Percentiles rank a stretch among this genome's conserved stretches.
Evolutionary conservation across 2,888 invertebrate species (phyloP).

Genomic region (Choristoneura rosaceana): DNA sequence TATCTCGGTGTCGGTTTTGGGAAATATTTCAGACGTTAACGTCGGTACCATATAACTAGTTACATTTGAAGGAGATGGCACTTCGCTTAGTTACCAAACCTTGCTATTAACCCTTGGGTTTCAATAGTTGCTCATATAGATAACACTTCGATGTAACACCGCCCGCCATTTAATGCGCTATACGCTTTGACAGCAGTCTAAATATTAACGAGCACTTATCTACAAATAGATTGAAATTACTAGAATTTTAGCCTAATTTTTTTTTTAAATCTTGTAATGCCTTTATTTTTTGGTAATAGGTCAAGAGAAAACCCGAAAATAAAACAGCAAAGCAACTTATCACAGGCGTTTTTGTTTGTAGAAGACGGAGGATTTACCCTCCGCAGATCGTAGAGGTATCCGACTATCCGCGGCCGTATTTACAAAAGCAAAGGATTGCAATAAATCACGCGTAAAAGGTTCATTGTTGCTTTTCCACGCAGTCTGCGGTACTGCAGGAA

Average conservation of each 20-base stretch:
- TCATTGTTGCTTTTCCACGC: slow-evolving; percentile 65
- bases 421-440: slow-evolving; percentile 48
- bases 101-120: no score
- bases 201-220: no score
- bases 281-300: neutral
- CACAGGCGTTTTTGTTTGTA: slow-evolving; percentile 22
- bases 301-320: neutral
- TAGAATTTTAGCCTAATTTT: neutral
- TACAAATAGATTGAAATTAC: no score
- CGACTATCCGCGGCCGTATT: slow-evolving; percentile 38
- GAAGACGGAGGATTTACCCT: slow-evolving; percentile 20
- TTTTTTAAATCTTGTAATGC: neutral
- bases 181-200: no score
- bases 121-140: no score
- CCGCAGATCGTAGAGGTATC: slow-evolving; percentile 7
- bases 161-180: no score
- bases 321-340: slow-evolving; percentile 13
- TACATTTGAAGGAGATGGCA: neutral
- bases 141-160: no score
- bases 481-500: slow-evolving; percentile 48
- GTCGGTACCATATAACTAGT: neutral
- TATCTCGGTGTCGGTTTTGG: neutral
- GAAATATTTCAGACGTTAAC: neutral
- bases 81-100: no score
- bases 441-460: slow-evolving; percentile 71